Evolutionary conservation across 2,888 invertebrate species (phyloP).

Genomic region (Brachyptera putata): DNA sequence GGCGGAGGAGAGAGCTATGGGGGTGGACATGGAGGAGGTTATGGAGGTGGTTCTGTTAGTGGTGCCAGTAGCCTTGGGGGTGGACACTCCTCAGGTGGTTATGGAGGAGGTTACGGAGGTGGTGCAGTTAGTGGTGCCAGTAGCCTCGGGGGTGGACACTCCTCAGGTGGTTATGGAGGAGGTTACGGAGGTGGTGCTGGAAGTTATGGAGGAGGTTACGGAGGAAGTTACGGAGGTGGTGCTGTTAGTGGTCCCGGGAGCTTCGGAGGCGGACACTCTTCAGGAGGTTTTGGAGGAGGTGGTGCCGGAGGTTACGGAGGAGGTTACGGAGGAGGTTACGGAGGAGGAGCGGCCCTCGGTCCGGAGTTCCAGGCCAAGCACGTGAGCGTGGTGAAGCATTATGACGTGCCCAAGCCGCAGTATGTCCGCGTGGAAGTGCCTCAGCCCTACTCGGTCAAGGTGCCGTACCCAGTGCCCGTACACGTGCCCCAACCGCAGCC

Average conservation of each 20-base stretch:
- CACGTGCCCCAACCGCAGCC: constrained; percentile 24
- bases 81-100: neutral
- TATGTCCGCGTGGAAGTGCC: constrained; percentile 33
- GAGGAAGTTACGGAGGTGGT: neutral
- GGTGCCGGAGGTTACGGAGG: neutral
- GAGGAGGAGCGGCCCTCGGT: neutral
- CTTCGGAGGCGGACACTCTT: neutral
- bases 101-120: neutral
- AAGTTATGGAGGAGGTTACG: too few species aligned
- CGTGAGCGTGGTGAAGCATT: constrained; percentile 12
- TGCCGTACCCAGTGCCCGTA: constrained; percentile 26
- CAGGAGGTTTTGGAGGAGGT: neutral
- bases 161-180: too few species aligned
- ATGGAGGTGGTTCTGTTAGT: neutral
- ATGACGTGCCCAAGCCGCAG: constrained; percentile 14
- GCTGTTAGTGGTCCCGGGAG: neutral
- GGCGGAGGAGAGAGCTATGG: neutral
- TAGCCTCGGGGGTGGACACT: neutral
- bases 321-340: neutral
- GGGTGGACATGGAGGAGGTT: neutral
- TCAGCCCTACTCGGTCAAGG: constrained; percentile 29
- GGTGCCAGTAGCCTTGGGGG: too few species aligned
- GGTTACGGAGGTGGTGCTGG: neutral
- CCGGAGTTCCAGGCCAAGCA: constrained; percentile 17
- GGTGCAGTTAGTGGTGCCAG: neutral